Percentiles rank a stretch among this genome's conserved stretches.
Evolutionary conservation across 2,797 vertebrate species (phyloP).

Genomic region (Thunnus albacares): DNA sequence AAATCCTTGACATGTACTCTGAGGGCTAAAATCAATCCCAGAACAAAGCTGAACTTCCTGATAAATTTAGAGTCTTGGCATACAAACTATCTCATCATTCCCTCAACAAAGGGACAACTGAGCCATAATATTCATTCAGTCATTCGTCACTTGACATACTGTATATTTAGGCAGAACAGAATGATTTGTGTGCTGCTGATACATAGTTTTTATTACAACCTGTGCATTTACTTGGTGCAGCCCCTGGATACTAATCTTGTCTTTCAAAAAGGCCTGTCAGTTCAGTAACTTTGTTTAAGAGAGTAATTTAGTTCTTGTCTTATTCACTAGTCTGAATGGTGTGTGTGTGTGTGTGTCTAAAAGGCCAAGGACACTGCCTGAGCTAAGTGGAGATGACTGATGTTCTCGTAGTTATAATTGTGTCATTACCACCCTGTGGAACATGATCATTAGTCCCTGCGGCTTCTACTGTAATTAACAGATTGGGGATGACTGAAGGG

Average conservation of each 20-base stretch:
- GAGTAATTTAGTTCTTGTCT: constrained; percentile 57
- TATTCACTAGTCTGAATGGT: constrained; percentile 16
- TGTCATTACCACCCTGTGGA: constrained; percentile 79
- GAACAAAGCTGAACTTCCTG: constrained; percentile 57
- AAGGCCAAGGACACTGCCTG: constrained; percentile 74
- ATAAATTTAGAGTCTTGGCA: constrained; percentile 53
- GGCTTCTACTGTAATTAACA: constrained; percentile 72
- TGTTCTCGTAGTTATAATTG: constrained; percentile 73
- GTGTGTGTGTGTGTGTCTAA: constrained; percentile 22
- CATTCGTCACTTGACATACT: constrained; percentile 24
- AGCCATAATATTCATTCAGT: constrained; percentile 18
- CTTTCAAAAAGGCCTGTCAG: constrained; percentile 25
- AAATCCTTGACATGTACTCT: constrained; percentile 60
- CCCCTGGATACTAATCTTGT: constrained; percentile 1
- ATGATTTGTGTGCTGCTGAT: background rate
- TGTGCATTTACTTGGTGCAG: constrained; percentile 2
- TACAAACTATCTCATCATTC: constrained; percentile 29
- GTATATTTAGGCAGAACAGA: constrained; percentile 6
- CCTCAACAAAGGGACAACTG: constrained; percentile 3
- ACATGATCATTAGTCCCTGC: constrained; percentile 76
- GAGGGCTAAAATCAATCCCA: constrained; percentile 61
- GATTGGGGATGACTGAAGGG: constrained; percentile 57
- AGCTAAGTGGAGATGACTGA: constrained; percentile 78
- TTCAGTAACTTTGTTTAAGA: constrained; percentile 48
- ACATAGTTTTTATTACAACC: background rate